These are phyloP conservation scores for Thereuonema tuberculata DNA, from an alignment of 1,140 invertebrate species.

Conservation along the genomic window DNA sequence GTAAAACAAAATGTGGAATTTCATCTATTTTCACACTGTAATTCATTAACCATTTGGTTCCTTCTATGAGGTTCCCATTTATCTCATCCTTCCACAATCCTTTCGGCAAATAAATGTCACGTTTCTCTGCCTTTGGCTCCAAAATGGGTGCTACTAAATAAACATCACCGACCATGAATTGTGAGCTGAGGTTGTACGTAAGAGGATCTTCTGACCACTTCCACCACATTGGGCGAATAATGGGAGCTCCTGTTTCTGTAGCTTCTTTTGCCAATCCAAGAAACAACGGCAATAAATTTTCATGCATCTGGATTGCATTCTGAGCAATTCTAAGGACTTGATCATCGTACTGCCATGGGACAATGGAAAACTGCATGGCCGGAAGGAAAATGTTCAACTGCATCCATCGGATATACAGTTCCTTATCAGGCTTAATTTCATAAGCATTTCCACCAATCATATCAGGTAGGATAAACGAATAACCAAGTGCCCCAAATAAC, in stretches of 20 bases:
- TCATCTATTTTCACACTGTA: background rate
- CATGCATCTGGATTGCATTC: background rate
- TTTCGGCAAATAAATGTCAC: background rate
- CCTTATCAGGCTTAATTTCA: slow-evolving; percentile 39
- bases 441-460: slow-evolving; percentile 81
- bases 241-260: background rate
- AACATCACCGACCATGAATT: background rate
- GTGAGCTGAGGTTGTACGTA: background rate
- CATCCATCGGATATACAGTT: slow-evolving; percentile 81
- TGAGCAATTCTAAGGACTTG: background rate
- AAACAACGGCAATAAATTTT: background rate
- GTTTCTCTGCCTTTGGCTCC: background rate
- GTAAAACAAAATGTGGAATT: no score
- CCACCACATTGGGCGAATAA: background rate
- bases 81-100: background rate
- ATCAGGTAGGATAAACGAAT: slow-evolving; percentile 70
- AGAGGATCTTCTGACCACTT: background rate
- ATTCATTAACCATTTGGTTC: background rate
- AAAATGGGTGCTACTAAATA: background rate
- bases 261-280: background rate
- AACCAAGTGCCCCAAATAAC: slow-evolving; percentile 70
- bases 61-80: background rate
- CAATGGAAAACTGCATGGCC: slow-evolving; percentile 68
- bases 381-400: slow-evolving; percentile 77
- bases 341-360: slow-evolving; percentile 48